These are phyloP conservation scores for Hippocampus kuda DNA, from an alignment of 2,797 vertebrate genomes.

Conservation along the genomic window DNA sequence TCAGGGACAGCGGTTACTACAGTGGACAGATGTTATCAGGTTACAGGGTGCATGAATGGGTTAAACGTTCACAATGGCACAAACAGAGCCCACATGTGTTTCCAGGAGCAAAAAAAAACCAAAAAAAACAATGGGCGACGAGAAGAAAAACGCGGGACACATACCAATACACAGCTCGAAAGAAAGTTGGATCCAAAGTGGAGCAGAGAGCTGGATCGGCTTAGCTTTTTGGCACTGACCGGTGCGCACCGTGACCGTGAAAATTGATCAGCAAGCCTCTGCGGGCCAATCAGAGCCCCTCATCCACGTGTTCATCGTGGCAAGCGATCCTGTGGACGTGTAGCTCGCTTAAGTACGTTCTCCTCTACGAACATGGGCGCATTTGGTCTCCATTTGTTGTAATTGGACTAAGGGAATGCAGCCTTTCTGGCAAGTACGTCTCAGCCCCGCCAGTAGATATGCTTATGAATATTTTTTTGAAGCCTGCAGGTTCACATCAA, in stretches of 20 bases:
- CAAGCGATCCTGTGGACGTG: neutral
- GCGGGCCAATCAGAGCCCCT: neutral
- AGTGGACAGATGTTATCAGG: too few species aligned
- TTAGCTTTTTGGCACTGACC: neutral
- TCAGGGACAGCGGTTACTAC: too few species aligned
- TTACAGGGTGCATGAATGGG: too few species aligned
- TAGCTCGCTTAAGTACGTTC: neutral
- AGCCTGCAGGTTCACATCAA: neutral
- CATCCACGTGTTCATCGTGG: neutral
- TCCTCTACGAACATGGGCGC: neutral
- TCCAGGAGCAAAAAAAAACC: neutral
- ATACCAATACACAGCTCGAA: too few species aligned
- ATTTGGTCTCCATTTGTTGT: slow-evolving; percentile 6
- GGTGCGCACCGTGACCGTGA: neutral
- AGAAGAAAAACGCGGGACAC: neutral
- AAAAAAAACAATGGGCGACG: neutral
- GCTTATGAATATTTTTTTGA: slow-evolving; percentile 3
- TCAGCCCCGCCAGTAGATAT: too few species aligned
- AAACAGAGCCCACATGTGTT: neutral
- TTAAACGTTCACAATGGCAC: neutral
- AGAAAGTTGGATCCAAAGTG: neutral
- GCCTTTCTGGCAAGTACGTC: neutral
- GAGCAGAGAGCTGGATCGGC: neutral
- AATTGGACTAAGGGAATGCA: slow-evolving; percentile 5
- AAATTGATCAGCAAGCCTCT: neutral